phyloP scores from a whole-genome alignment of 1,140 invertebrate species.

The Pseudomyrmex sp. region DNA sequence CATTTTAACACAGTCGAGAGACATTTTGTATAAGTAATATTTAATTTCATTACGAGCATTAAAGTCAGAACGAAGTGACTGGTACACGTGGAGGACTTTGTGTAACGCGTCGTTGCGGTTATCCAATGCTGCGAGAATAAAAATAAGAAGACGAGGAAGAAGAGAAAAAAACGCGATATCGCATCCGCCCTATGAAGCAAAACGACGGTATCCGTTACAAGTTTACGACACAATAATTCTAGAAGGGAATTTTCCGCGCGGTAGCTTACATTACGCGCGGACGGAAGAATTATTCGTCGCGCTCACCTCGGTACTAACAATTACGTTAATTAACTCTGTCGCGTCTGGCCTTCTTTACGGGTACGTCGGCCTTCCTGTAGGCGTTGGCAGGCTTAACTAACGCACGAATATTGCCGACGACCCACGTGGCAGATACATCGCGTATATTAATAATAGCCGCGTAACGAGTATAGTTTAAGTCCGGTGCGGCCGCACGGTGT shows the following conservation, averaged over 20 bases:
- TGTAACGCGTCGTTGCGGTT: background rate
- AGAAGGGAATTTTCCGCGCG: slow-evolving; percentile 12
- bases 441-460: slow-evolving; percentile 63
- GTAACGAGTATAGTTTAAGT: slow-evolving; percentile 57
- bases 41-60: too few relatives aligned
- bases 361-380: slow-evolving; percentile 30
- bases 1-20: too few relatives aligned
- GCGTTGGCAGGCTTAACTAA: slow-evolving; percentile 52
- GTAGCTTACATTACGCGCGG: background rate
- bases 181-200: background rate
- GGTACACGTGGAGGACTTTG: too few relatives aligned
- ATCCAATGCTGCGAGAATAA: background rate
- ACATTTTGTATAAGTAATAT: too few relatives aligned
- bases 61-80: background rate
- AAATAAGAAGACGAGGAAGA: too few relatives aligned
- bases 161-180: background rate
- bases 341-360: slow-evolving; percentile 4
- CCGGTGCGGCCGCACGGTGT: background rate
- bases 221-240: slow-evolving; percentile 19
- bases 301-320: slow-evolving; percentile 1
- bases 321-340: slow-evolving; percentile 57
- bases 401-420: slow-evolving; percentile 19
- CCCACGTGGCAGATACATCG: slow-evolving; percentile 50
- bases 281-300: slow-evolving; percentile 19
- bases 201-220: background rate